Base-by-base conservation (phyloP, 2,888 invertebrate species). In the Lasioglossum zephyrum region DNA sequence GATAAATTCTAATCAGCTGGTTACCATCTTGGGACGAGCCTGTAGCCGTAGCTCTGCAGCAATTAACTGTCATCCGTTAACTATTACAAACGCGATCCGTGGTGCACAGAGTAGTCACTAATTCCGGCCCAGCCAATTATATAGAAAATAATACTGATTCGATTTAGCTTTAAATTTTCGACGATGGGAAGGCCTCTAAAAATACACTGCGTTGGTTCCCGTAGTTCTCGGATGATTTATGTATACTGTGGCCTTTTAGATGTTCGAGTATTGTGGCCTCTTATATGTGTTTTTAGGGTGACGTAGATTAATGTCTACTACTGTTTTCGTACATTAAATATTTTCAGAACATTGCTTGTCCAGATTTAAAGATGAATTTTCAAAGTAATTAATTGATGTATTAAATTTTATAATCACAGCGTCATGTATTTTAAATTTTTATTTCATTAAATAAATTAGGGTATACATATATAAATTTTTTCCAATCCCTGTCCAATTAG, bases 1-100 rank as follows among this genome's bases (percentile, higher is more conserved):
- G 82, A 86, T 87, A 78, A 79, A 87, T 86, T 87, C 82, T 82
- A 82, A 87, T 87, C 86, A 82, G 82, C 49, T 77, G 81, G 78
- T 82, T 57, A 82, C 74, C 74, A 82, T 79, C 86, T 79, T 44
- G 75, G 41, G 69, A 66, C 74, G 22, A 53, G 44, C n/a, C 49
- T 73, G 44, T 69, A 53, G 69, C 73, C 44, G 18, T 73, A 78
- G 76, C 73, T 82, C 77, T 73, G 44, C 74, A 82, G 72, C 77
- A 82, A 82, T 82, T 81, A 86, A 82, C 76, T 78, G 86, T 77
- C 82, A 53, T 53, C 66, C 82, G 69, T 78, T 87, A 80, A 82
- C 86, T 87, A 87, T 80, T 82, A 72, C 18, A 72, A 73, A 18
- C 73, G 72, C 26, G 18, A 72, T 36, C 69, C 13, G 77, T 13